Percentiles rank a stretch among this genome's conserved stretches.
Conservation (phyloP, 2,113 vertebrate species). For the Sorex araneus region DNA sequence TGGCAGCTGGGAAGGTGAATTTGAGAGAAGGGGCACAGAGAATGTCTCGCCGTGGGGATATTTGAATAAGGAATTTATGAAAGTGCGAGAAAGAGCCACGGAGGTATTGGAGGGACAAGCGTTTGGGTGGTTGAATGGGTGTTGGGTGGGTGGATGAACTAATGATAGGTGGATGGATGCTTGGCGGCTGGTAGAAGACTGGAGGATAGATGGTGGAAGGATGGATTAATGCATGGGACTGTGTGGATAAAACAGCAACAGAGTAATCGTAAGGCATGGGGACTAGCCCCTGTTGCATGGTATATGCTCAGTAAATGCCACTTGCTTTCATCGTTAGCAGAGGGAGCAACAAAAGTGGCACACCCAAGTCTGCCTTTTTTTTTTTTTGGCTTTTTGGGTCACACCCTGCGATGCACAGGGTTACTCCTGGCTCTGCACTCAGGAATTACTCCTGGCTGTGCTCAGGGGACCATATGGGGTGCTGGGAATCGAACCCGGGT, state of each 20-base stretch:
- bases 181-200: neutral
- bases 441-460: too few relatives aligned
- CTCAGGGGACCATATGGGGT: too few relatives aligned
- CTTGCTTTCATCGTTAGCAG: neutral
- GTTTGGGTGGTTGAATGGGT: neutral
- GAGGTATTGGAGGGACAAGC: neutral
- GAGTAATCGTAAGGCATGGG: neutral
- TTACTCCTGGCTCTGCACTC: too few relatives aligned
- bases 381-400: too few relatives aligned
- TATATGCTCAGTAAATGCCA: neutral
- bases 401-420: too few relatives aligned
- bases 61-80: neutral
- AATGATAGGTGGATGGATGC: neutral
- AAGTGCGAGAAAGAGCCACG: neutral
- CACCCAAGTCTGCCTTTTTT: neutral
- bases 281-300: neutral
- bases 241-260: neutral
- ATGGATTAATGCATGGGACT: neutral
- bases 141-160: neutral
- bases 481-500: too few relatives aligned
- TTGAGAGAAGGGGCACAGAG: neutral
- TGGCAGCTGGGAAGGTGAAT: accelerated
- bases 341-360: neutral
- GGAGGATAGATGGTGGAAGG: neutral
- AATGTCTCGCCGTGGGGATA: neutral